Conservation (phyloP, 2,113 vertebrate genomes). For the Ageneiosus marmoratus region DNA sequence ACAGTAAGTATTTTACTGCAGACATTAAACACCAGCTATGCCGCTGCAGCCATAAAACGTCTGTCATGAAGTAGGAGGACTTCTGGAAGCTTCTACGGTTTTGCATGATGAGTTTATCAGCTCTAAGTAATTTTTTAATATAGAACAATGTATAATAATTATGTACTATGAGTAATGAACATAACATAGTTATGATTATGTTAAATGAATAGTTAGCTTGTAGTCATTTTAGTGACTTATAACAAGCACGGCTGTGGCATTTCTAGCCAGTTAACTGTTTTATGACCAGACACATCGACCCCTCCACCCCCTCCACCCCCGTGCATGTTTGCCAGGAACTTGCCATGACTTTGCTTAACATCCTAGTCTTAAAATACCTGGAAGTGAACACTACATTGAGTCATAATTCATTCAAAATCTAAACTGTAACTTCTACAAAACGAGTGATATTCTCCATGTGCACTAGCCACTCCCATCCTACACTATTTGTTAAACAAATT, state of each 20-base stretch:
- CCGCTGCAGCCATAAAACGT: constrained; percentile 1
- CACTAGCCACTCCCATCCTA: not conserved
- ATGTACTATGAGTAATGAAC: not conserved
- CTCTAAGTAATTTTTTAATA: no score
- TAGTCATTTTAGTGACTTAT: not conserved
- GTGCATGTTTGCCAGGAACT: not conserved
- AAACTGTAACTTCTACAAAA: not conserved
- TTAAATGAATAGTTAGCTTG: not conserved
- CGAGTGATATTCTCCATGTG: not conserved
- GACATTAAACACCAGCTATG: not conserved
- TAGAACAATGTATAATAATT: no score
- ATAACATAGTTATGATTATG: no score
- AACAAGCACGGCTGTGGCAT: not conserved
- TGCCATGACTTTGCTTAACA: not conserved
- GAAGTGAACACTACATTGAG: not conserved
- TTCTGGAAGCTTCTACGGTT: not conserved
- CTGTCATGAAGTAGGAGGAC: not conserved
- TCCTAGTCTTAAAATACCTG: not conserved
- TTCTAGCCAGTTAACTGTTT: not conserved
- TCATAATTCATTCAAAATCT: constrained; percentile 1
- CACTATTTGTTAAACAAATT: constrained; percentile 40
- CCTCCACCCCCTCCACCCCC: no score
- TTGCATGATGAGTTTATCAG: not conserved
- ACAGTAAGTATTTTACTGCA: constrained; percentile 5
- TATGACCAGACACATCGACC: not conserved